phyloP scores from a whole-genome alignment of 2,797 vertebrate species.

The Mallotus villosus region DNA sequence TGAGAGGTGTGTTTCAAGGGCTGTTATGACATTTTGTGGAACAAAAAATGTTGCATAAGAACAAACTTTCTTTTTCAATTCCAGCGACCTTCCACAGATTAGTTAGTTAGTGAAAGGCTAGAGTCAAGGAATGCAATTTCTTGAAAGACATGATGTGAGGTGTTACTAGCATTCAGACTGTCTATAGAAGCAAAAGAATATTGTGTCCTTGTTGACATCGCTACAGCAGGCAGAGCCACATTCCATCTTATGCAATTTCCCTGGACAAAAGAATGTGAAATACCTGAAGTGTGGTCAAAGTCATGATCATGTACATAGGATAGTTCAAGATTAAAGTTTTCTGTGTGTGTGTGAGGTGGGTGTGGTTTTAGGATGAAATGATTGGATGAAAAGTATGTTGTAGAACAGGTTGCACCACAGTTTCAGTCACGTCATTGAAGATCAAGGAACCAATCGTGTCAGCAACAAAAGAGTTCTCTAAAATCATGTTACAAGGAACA shows the following conservation, averaged over 20 bases:
- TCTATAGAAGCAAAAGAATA: conserved; percentile 4
- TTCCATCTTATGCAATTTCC: conserved; percentile 33
- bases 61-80: no score
- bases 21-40: no score
- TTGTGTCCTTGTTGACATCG: not conserved
- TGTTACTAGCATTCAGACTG: conserved; percentile 5
- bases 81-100: no score
- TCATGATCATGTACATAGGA: not conserved
- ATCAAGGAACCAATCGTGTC: conserved; percentile 1
- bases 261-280: conserved; percentile 19
- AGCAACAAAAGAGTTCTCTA: conserved; percentile 7
- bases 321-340: not conserved
- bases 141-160: not conserved
- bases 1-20: no score
- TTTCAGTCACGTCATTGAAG: conserved; percentile 17
- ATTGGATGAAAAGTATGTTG: conserved; percentile 49
- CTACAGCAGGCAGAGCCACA: not conserved
- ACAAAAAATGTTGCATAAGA: no score
- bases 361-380: conserved; percentile 1
- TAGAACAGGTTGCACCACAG: conserved; percentile 61
- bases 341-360: conserved; percentile 3
- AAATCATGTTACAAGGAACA: not conserved
- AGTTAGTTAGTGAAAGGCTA: not conserved
- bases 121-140: not conserved
- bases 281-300: not conserved